These are phyloP conservation scores for Bucco capensis DNA, from an alignment of 2,113 vertebrate genomes.

Conservation along the genomic window DNA sequence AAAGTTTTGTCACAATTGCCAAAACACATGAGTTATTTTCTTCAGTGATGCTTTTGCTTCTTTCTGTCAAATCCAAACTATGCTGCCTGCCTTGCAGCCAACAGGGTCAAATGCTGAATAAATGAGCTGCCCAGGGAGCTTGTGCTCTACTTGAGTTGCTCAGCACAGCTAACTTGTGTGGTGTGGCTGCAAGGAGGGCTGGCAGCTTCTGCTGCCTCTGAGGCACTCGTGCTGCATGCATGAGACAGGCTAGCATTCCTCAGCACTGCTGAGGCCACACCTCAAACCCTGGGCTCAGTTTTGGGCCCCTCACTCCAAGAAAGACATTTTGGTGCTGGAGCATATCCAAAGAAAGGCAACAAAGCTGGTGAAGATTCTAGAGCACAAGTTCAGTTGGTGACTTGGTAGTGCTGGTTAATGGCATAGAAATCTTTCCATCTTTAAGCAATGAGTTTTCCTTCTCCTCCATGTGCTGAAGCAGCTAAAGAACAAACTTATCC, in stretches of 20 bases:
- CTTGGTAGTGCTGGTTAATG: no score
- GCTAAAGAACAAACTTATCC: neutral
- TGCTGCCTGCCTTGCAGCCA: constrained; percentile 14
- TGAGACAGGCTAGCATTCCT: no score
- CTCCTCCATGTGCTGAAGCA: neutral
- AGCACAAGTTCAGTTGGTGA: no score
- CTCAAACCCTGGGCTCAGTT: no score
- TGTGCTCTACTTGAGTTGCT: neutral
- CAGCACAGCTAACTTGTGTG: neutral
- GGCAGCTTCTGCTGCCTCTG: no score
- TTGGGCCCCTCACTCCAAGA: no score
- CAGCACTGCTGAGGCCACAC: no score
- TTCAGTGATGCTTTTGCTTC: neutral
- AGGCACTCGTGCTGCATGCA: no score
- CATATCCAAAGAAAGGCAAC: no score
- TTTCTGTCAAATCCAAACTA: neutral
- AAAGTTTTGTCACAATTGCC: neutral
- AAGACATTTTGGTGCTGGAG: no score
- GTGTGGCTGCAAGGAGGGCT: neutral
- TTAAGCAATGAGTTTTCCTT: neutral
- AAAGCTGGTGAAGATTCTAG: no score
- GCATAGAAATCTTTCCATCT: neutral
- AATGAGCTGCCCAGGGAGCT: neutral
- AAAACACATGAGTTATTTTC: neutral
- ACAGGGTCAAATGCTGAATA: neutral